These are phyloP conservation scores for Bimastos eiseni DNA, from an alignment of 2,888 invertebrate genomes.

Conservation along the genomic window DNA sequence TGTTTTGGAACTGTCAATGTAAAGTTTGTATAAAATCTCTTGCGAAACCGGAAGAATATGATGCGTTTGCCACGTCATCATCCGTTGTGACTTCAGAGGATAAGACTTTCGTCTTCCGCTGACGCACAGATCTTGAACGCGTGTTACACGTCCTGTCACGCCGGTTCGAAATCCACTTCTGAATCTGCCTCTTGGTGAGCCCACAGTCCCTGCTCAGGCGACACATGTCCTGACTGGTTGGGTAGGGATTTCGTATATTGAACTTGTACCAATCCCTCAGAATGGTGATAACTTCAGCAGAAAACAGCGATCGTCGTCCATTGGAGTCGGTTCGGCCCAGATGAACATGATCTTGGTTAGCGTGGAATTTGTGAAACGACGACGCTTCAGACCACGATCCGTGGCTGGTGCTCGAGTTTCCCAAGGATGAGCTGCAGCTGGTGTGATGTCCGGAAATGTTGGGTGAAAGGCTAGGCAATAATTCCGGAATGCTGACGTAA, in stretches of 20 bases:
- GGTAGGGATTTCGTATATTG: background rate
- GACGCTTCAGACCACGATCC: background rate
- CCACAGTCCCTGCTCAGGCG: background rate
- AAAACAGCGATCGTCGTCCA: background rate
- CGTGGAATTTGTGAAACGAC: background rate
- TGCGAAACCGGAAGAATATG: background rate
- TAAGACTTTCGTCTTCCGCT: background rate
- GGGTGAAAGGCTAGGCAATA: background rate
- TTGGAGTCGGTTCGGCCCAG: background rate
- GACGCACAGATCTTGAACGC: background rate
- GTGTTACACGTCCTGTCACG: background rate
- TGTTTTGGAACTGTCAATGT: background rate
- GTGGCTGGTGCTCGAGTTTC: background rate
- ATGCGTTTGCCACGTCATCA: background rate
- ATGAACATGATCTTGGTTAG: background rate
- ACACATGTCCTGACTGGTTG: background rate
- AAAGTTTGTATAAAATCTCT: background rate
- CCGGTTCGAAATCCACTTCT: background rate
- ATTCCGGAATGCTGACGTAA: background rate
- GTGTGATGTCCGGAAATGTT: background rate
- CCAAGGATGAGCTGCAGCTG: background rate
- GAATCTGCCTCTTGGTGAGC: background rate
- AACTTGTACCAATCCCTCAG: background rate
- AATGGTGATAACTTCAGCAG: background rate
- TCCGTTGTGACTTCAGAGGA: background rate